Evolutionary conservation across 2,113 vertebrate species (phyloP).

Genomic region (Amia ocellicauda): DNA sequence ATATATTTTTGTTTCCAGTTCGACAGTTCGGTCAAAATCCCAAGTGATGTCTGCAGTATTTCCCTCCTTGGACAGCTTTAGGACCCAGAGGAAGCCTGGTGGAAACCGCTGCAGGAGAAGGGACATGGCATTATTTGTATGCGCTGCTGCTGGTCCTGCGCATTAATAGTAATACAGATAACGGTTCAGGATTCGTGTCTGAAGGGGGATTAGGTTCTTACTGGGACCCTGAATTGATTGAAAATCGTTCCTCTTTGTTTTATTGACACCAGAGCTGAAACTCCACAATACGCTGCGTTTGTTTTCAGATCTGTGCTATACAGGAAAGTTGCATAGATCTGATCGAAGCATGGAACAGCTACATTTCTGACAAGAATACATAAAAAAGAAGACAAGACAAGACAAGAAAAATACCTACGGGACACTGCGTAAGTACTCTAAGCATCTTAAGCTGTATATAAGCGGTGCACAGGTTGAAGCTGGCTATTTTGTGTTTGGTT

Average conservation of each 20-base stretch:
- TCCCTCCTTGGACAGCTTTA: conserved; percentile 70
- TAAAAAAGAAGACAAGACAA: too few species aligned
- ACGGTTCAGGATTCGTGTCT: conserved; percentile 61
- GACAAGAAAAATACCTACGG: conserved; percentile 15
- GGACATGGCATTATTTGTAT: conserved; percentile 72
- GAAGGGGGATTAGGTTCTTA: conserved; percentile 60
- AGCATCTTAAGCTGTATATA: background rate
- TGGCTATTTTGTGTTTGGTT: conserved; percentile 22
- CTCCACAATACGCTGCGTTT: conserved; percentile 8
- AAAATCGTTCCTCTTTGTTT: conserved; percentile 43
- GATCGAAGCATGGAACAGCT: conserved; percentile 55
- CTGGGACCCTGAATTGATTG: conserved; percentile 44
- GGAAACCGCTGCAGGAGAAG: conserved; percentile 67
- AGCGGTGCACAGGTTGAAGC: conserved; percentile 11
- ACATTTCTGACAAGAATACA: conserved; percentile 47
- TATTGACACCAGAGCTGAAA: conserved; percentile 39
- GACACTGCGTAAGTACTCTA: conserved; percentile 49
- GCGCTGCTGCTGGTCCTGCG: conserved; percentile 68
- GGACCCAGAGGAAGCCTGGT: conserved; percentile 80
- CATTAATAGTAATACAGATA: conserved; percentile 64
- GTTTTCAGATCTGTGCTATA: conserved; percentile 5
- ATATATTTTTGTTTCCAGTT: too few species aligned
- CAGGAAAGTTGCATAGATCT: conserved; percentile 76
- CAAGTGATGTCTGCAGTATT: too few species aligned
- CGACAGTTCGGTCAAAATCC: too few species aligned